phyloP scores from a whole-genome alignment of 1,140 invertebrate species.

The Paraescarpia echinospica region DNA sequence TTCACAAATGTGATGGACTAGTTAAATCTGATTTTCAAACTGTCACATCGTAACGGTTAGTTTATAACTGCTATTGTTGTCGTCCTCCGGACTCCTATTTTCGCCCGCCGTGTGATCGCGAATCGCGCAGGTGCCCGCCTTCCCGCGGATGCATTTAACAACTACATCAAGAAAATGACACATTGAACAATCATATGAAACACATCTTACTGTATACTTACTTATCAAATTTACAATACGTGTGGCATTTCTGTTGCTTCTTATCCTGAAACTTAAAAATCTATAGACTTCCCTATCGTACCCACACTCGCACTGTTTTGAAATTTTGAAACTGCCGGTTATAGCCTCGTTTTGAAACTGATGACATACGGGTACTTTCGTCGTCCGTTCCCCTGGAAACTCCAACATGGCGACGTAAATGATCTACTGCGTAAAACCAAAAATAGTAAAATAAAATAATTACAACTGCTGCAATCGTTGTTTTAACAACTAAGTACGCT shows the following conservation, averaged over 20 bases:
- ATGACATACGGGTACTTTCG: neutral
- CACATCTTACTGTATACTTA: neutral
- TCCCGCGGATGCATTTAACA: neutral
- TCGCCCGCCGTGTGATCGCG: neutral
- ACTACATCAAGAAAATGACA: neutral
- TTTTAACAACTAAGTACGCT: neutral
- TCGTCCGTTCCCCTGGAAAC: neutral
- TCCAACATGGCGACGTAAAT: neutral
- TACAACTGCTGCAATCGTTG: neutral
- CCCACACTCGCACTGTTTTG: neutral
- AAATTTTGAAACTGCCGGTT: neutral
- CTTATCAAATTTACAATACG: neutral
- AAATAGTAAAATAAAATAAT: neutral
- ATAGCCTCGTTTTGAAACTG: neutral
- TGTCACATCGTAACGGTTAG: neutral
- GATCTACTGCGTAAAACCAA: neutral
- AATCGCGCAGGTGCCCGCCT: neutral
- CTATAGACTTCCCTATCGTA: neutral
- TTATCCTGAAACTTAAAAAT: neutral
- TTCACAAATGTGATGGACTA: neutral
- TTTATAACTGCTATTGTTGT: neutral
- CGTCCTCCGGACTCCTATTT: neutral
- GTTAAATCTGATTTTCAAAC: neutral
- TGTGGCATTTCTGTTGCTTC: neutral
- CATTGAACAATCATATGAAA: neutral